Percentiles rank a stretch among this genome's conserved stretches.
phyloP scores from a whole-genome alignment of 2,113 vertebrate species.

The Rissa tridactyla region DNA sequence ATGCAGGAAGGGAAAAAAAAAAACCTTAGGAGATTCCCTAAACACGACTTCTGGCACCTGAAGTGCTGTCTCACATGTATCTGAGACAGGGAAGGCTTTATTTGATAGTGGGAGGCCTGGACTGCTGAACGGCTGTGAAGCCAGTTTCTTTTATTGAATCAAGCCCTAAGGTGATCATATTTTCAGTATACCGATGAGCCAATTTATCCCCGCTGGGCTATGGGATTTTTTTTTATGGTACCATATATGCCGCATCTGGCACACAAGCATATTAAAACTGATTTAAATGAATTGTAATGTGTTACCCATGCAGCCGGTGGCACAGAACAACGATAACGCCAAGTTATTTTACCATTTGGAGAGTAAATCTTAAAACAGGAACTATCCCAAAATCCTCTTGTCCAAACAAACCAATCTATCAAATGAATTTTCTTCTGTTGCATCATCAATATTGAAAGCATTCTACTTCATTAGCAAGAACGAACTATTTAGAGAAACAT shows the following conservation, averaged over 20 bases:
- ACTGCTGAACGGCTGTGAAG: background rate
- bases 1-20: background rate
- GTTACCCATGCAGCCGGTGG: background rate
- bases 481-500: background rate
- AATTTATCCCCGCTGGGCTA: slow-evolving; percentile 20
- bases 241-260: background rate
- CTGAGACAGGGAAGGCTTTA: background rate
- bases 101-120: background rate
- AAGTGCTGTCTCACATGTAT: background rate
- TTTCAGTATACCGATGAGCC: background rate
- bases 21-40: background rate
- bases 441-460: background rate
- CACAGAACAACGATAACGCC: background rate
- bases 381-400: background rate
- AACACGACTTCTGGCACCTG: background rate
- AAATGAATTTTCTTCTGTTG: background rate
- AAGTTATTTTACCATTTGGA: background rate
- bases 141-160: background rate
- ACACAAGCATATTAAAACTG: background rate
- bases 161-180: slow-evolving; percentile 24
- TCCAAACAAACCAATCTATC: background rate
- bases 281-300: background rate
- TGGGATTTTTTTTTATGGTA: background rate
- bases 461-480: background rate
- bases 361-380: background rate